Percentiles rank a stretch among this genome's conserved stretches.
Evolutionary conservation across 2,113 vertebrate species (phyloP).

Genomic region (Terrapene triunguis): DNA sequence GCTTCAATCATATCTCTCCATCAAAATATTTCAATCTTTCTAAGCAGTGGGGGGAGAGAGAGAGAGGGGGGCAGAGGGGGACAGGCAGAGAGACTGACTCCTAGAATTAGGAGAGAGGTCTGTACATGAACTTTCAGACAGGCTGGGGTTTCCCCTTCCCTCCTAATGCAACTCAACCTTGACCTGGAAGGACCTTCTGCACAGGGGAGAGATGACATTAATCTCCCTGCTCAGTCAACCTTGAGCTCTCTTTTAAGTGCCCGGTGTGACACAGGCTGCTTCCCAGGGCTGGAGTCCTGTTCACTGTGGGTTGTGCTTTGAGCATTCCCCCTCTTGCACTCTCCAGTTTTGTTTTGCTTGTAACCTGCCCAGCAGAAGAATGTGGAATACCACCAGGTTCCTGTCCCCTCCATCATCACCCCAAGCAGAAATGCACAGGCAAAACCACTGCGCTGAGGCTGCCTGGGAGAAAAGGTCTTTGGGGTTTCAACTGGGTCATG

Average conservation of each 20-base stretch:
- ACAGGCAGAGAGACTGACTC: background rate
- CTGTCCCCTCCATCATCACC: background rate
- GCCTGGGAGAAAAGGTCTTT: background rate
- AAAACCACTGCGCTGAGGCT: background rate
- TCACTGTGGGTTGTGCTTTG: background rate
- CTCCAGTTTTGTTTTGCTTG: accelerated
- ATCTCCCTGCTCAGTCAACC: background rate
- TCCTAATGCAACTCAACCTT: background rate
- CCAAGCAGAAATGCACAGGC: background rate
- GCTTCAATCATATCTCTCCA: background rate
- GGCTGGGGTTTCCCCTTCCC: background rate
- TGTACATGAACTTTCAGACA: background rate
- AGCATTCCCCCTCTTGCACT: background rate
- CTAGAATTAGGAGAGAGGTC: background rate
- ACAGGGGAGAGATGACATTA: background rate
- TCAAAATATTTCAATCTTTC: background rate
- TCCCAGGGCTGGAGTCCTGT: background rate
- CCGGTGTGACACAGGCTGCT: background rate
- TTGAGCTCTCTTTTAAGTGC: background rate
- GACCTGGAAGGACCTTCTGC: background rate
- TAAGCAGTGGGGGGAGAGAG: background rate
- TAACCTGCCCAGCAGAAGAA: background rate
- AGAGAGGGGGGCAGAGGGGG: background rate
- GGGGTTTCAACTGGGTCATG: background rate
- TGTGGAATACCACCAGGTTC: background rate